Conservation (phyloP, 2,888 invertebrate genomes). For the Neria commutata region DNA sequence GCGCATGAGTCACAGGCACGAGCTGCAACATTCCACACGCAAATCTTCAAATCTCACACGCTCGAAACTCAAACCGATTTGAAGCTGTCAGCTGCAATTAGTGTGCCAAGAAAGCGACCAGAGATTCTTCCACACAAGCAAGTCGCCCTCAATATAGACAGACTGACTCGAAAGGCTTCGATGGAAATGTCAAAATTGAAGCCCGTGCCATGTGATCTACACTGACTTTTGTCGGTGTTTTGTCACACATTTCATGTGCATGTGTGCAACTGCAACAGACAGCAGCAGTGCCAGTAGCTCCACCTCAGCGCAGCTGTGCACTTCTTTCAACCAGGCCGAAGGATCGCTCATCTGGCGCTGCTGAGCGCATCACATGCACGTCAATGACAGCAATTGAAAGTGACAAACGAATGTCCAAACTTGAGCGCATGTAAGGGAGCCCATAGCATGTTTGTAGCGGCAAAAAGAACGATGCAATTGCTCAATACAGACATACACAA, state of each 20-base stretch:
- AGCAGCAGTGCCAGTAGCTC: not conserved
- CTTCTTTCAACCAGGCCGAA: too few relatives aligned
- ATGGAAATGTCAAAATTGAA: not conserved
- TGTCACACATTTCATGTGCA: conserved; percentile 1
- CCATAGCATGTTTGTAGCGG: too few relatives aligned
- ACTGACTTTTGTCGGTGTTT: not conserved
- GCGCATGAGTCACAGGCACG: not conserved
- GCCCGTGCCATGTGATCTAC: not conserved
- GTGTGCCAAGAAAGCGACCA: not conserved
- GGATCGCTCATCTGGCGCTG: too few relatives aligned
- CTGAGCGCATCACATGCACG: too few relatives aligned
- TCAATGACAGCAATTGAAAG: too few relatives aligned
- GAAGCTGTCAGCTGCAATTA: not conserved
- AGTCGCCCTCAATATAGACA: not conserved
- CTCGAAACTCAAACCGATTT: not conserved
- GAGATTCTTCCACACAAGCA: not conserved
- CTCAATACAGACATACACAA: too few relatives aligned
- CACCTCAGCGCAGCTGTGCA: too few relatives aligned
- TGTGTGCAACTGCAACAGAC: not conserved
- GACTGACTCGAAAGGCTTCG: not conserved
- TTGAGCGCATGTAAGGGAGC: too few relatives aligned
- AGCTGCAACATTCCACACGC: not conserved
- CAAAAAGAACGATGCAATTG: too few relatives aligned
- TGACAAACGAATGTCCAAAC: too few relatives aligned
- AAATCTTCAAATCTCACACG: not conserved